Base-by-base conservation (phyloP, 2,888 invertebrate species). In the Bimastos eiseni region DNA sequence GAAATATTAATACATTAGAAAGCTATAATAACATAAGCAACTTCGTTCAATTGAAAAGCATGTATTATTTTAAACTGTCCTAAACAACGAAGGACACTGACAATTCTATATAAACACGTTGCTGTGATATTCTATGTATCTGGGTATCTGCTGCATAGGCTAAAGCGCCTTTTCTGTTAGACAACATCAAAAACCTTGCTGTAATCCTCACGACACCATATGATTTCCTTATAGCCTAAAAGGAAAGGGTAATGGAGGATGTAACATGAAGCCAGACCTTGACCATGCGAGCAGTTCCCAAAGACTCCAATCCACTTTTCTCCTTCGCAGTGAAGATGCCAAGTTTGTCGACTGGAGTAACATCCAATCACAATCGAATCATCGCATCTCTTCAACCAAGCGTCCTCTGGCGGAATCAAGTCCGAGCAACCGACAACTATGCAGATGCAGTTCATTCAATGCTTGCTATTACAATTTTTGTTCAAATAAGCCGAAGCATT, bases 391-490 rank as follows among this genome's bases (percentile, higher is more conserved):
- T 86, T 91, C 89, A 91, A 24, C 91, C 91, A 91, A n/a, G 86
- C 37, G 38, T 91, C 91, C 30, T 83, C 91, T 41, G 55, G 89
- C 15, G 90, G 91, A 89, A 89, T 84, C 34, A 91, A 38, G 86
- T 91, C 90, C 83, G 41, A 44, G 90, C 91, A 91, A 44, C 91
- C 91, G 21, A 89, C 38, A 19, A 90, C 91, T 92, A 90, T 8
- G 30, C 4, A 44, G 24, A 49, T 1, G 41, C 13, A 41, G 13
- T 41, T 41, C 41, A 41, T 41, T 41, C n/a, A n/a, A n/a, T 41
- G 15, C 11, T 41, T 41, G 41, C 17, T 41, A 41, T 41, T 13
- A 41, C 41, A 41, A 41, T 17, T 13, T 41, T 41, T 41, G 41
- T 41, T 41, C 17, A 41, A 13, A 17, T 41, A 11, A 17, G 15